A percentile compares a stretch with the other conserved stretches of the same genome.
These are phyloP conservation scores for Drosophila paulistorum DNA, from an alignment of 1,140 invertebrate genomes.

Conservation along the genomic window DNA sequence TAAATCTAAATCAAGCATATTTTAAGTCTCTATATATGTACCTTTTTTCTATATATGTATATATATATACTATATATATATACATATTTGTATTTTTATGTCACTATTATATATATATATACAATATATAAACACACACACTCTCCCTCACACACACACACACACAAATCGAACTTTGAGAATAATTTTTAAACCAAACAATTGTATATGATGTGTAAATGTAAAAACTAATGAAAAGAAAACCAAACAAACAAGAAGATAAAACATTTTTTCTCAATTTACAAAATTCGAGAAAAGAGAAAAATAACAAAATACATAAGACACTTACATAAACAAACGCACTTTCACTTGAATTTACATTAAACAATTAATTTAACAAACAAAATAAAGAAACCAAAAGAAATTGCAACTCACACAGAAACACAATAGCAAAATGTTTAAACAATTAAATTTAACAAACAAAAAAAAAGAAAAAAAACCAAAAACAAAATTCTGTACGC, in stretches of 20 bases:
- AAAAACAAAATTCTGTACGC: slow-evolving; percentile 52
- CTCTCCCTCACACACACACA: slow-evolving; percentile 5
- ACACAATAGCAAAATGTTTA: slow-evolving; percentile 63
- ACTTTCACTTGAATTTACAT: slow-evolving; percentile 65
- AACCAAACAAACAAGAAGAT: background rate
- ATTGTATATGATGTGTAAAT: slow-evolving; percentile 65
- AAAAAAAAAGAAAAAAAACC: slow-evolving; percentile 1
- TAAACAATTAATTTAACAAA: slow-evolving; percentile 46
- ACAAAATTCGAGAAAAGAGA: slow-evolving; percentile 26
- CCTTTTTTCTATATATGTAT: slow-evolving; percentile 67
- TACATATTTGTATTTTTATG: slow-evolving; percentile 59
- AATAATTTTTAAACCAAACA: slow-evolving; percentile 54
- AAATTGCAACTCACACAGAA: slow-evolving; percentile 17
- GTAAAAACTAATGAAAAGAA: slow-evolving; percentile 43
- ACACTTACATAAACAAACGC: slow-evolving; percentile 1
- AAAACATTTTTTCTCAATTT: slow-evolving; percentile 31
- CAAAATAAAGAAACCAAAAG: slow-evolving; percentile 15
- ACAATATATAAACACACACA: slow-evolving; percentile 7
- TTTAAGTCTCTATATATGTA: slow-evolving; percentile 66
- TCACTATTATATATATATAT: slow-evolving; percentile 43
- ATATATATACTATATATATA: slow-evolving; percentile 23
- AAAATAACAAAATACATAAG: background rate
- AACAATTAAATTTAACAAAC: slow-evolving; percentile 48
- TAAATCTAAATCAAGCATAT: slow-evolving; percentile 21
- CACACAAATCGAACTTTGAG: slow-evolving; percentile 40